Base-by-base conservation (phyloP, 2,888 invertebrate species). In the Amiota minor region DNA sequence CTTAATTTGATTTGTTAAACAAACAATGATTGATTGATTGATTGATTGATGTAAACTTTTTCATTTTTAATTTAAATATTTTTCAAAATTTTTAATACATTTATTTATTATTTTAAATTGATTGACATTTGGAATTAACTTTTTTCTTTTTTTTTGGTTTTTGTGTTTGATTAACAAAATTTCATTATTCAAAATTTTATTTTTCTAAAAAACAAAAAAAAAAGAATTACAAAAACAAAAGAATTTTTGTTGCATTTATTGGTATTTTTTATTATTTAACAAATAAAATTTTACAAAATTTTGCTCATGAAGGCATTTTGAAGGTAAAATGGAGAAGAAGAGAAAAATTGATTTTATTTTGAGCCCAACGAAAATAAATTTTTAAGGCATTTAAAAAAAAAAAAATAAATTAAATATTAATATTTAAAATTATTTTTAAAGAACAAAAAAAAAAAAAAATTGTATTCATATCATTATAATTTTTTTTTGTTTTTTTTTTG, bases 101-200 rank as follows among this genome's bases (percentile, higher is more conserved):
- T 53, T 68, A 76, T 75, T 80, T 82, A 74, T 76, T 82, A 80
- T 77, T 49, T 76, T 75, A 76, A 50, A 47, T 74, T 35, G 35
- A 35, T 35, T 35, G 18, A 9, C 18, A 18, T 59, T n/a, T 18
- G 56, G 11, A 20, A 20, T 59, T 35, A 35, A 35, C 6, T 72
- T 55, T 64, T 65, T 62, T 55, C 14, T 56, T 55, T 53, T 16
- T 70, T 16, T 16, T 65, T 50, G 67, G 67, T 68, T 49, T 68
- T 50, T 50, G 50, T 68, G 67, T 68, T 62, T 14, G 8, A 35
- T 68, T 68, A 68, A 68, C 67, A 50, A 68, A 68, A 68, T 49
- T 18, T 16, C 49, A 35, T 14, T 53, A 50, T 18, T 65, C 47
- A 23, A 68, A 68, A 68, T 68, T 68, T 50, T 35, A 35, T 35